Percentiles rank a stretch among this genome's conserved stretches.
Conservation (phyloP, 1,140 invertebrate species). For the Dolichoris vasculosae region DNA sequence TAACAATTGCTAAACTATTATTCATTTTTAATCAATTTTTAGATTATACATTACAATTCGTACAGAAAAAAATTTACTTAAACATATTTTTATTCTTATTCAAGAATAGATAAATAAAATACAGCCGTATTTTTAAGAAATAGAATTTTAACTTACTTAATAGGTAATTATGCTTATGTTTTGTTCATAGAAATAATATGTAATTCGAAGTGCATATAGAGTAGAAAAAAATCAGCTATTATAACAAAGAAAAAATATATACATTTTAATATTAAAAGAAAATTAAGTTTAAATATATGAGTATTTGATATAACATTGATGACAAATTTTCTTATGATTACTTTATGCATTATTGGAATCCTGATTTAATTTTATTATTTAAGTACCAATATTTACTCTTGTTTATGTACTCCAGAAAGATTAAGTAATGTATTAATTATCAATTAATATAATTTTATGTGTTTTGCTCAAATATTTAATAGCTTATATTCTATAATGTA, state of each 20-base stretch:
- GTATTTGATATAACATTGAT: constrained; percentile 4
- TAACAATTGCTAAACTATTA: too few relatives aligned
- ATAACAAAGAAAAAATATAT: too few relatives aligned
- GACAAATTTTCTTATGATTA: neutral
- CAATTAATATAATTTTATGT: too few relatives aligned
- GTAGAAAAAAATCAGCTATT: neutral
- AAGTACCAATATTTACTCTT: constrained; percentile 4
- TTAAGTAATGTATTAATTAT: neutral
- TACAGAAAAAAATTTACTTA: too few relatives aligned
- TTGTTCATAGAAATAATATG: neutral
- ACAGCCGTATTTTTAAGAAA: too few relatives aligned
- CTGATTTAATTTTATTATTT: constrained; percentile 1
- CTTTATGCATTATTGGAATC: neutral
- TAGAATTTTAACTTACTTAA: neutral
- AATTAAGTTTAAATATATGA: neutral
- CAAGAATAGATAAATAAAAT: too few relatives aligned
- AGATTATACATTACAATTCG: too few relatives aligned
- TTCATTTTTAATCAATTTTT: too few relatives aligned
- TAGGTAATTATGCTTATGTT: neutral
- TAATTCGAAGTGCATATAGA: neutral
- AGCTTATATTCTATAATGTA: too few relatives aligned
- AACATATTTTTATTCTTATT: too few relatives aligned
- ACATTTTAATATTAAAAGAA: neutral
- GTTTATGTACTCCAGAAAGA: neutral
- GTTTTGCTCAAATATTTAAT: too few relatives aligned